phyloP scores from a whole-genome alignment of 2,797 vertebrate genomes.

The Ctenochaetus hawaiiensis region DNA sequence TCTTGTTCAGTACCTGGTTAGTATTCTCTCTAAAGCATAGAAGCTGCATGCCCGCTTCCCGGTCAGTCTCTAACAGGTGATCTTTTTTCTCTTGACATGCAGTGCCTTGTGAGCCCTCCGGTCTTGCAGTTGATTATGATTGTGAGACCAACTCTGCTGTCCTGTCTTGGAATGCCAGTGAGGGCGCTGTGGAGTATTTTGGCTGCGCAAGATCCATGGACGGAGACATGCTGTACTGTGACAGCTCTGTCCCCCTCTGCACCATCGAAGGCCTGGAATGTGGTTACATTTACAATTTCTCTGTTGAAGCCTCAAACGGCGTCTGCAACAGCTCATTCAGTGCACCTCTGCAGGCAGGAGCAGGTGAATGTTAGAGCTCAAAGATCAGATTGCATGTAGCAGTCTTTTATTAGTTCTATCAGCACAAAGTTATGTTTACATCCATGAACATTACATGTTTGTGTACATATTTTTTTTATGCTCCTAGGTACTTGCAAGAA shows the following conservation, averaged over 20 bases:
- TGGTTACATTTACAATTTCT: constrained; percentile 83
- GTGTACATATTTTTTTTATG: not conserved
- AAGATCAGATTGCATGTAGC: not conserved
- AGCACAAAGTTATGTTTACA: not conserved
- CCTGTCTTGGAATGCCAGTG: constrained; percentile 79
- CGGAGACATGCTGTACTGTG: constrained; percentile 66
- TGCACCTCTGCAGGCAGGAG: constrained; percentile 67
- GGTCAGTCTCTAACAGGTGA: not conserved
- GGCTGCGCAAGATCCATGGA: constrained; percentile 51
- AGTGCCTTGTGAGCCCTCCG: constrained; percentile 84
- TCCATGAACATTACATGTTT: not conserved
- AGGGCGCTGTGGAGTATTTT: constrained; percentile 73
- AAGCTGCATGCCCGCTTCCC: not conserved
- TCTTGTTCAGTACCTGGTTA: not conserved
- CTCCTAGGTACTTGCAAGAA: not conserved
- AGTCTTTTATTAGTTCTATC: not conserved
- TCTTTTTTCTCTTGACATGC: constrained; percentile 21
- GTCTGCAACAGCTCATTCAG: constrained; percentile 82
- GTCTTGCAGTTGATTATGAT: constrained; percentile 67
- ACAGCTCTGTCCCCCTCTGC: constrained; percentile 69
- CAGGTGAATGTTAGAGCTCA: constrained; percentile 73
- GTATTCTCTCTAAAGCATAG: not conserved
- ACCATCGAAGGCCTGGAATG: constrained; percentile 77
- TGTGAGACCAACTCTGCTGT: constrained; percentile 76
- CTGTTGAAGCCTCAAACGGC: constrained; percentile 75